Evolutionary conservation across 2,113 vertebrate species (phyloP).

Genomic region (Embiotoca jacksoni): DNA sequence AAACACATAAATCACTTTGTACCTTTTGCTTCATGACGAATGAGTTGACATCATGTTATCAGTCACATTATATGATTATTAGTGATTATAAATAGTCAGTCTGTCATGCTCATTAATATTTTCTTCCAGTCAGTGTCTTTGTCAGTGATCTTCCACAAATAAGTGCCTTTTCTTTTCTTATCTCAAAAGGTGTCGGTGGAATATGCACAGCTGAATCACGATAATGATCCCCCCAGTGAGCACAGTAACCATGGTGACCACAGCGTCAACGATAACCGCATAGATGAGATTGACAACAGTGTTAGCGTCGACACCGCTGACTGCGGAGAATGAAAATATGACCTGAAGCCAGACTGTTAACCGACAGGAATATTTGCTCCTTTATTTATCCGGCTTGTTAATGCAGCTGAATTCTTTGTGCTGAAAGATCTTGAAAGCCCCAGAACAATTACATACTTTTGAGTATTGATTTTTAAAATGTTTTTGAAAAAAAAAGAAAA

Average conservation of each 20-base stretch:
- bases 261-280: slow-evolving; percentile 13
- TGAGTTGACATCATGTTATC: no score
- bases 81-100: no score
- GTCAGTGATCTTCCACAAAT: not conserved
- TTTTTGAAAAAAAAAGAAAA: slow-evolving; percentile 16
- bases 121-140: not conserved
- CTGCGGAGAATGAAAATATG: slow-evolving; percentile 12
- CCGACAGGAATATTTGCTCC: slow-evolving; percentile 52
- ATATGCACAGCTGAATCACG: slow-evolving; percentile 79
- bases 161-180: not conserved
- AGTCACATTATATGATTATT: no score
- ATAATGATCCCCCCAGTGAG: slow-evolving; percentile 35
- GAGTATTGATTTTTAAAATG: slow-evolving; percentile 1
- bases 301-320: slow-evolving; percentile 4
- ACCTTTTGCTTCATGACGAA: no score
- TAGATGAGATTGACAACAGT: slow-evolving; percentile 12
- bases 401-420: slow-evolving; percentile 14
- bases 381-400: slow-evolving; percentile 36
- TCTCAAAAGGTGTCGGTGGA: slow-evolving; percentile 72
- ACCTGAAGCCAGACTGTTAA: slow-evolving; percentile 8
- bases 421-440: slow-evolving; percentile 8
- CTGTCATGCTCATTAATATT: no score
- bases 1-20: not conserved
- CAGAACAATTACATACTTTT: slow-evolving; percentile 2
- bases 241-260: slow-evolving; percentile 33